These are phyloP conservation scores for Macrosiphum euphorbiae DNA, from an alignment of 2,888 invertebrate species.

Conservation along the genomic window DNA sequence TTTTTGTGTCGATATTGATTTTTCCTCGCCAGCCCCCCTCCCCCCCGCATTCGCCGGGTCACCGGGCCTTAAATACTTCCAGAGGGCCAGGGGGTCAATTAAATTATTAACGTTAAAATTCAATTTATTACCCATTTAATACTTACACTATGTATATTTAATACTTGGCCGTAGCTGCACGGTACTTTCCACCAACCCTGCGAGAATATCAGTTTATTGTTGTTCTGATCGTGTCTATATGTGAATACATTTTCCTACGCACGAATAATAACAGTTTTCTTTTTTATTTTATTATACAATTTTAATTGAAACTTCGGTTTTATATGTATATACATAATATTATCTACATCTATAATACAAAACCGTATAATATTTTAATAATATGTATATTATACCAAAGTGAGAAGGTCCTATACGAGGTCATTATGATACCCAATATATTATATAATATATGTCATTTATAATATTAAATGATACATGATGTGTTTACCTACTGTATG, in stretches of 20 bases:
- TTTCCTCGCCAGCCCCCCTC: background rate
- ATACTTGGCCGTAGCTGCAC: background rate
- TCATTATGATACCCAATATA: background rate
- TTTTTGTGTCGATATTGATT: conserved; percentile 43
- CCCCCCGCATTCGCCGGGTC: background rate
- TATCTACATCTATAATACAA: background rate
- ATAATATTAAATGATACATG: background rate
- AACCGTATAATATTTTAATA: background rate
- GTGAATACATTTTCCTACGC: background rate
- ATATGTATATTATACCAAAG: background rate
- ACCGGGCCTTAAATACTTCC: background rate
- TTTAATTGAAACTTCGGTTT: background rate
- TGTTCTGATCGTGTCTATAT: background rate
- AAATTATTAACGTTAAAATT: conserved; percentile 40
- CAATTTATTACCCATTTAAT: conserved; percentile 22
- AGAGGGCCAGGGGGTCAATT: background rate
- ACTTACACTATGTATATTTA: background rate
- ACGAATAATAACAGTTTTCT: background rate
- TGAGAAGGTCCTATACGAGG: background rate
- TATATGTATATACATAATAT: background rate
- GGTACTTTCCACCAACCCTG: background rate
- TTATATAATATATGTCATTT: background rate
- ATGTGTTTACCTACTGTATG: background rate
- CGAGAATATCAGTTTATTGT: background rate
- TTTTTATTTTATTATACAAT: background rate